phyloP scores from a whole-genome alignment of 2,888 invertebrate species.

The Apotomis capreana region DNA sequence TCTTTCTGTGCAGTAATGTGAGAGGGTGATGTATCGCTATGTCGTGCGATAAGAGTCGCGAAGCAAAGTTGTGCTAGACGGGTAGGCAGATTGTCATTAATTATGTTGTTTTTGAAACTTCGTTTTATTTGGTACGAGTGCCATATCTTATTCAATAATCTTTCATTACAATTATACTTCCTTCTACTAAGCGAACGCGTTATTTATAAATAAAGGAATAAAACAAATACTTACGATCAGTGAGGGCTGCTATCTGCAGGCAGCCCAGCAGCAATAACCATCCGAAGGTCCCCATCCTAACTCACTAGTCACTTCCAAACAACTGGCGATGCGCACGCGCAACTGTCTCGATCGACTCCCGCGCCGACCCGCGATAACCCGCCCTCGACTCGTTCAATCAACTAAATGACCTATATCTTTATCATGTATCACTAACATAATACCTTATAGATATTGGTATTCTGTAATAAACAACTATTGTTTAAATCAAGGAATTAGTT shows the following conservation, averaged over 20 bases:
- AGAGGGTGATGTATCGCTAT: no score
- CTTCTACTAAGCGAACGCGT: no score
- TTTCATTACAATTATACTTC: no score
- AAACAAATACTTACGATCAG: constrained; percentile 59
- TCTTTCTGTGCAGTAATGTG: no score
- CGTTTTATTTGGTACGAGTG: no score
- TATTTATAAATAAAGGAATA: not conserved
- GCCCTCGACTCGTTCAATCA: constrained; percentile 10
- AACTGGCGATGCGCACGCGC: constrained; percentile 8
- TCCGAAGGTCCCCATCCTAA: not conserved
- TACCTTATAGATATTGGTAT: constrained; percentile 3
- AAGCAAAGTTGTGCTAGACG: no score
- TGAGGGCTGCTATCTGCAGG: constrained; percentile 51
- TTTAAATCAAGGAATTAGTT: constrained; percentile 25
- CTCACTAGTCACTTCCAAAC: not conserved
- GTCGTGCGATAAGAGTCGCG: no score
- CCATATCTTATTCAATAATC: no score
- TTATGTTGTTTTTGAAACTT: no score
- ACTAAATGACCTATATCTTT: constrained; percentile 13
- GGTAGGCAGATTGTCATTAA: no score
- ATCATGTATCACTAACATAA: not conserved
- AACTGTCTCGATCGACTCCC: not conserved
- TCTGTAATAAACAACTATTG: constrained; percentile 28
- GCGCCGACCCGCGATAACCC: constrained; percentile 34
- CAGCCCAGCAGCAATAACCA: constrained; percentile 50